Evolutionary conservation across 2,888 invertebrate species (phyloP).

Genomic region (Dicyrtoma fusca): DNA sequence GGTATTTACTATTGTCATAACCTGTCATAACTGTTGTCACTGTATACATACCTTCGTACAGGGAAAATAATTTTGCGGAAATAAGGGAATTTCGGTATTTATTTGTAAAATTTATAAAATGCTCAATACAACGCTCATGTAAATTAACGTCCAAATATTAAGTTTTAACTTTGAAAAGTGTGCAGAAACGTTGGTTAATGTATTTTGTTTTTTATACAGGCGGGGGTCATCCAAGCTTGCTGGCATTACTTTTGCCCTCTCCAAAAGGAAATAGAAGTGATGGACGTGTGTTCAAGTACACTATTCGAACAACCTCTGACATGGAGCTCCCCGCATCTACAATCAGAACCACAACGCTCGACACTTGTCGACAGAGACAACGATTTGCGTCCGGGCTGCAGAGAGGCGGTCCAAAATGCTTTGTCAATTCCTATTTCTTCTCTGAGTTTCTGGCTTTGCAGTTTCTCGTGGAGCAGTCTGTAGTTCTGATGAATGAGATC

Average conservation of each 20-base stretch:
- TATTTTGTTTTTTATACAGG: too few species aligned
- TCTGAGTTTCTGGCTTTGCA: slow-evolving; percentile 75
- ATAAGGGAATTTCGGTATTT: too few species aligned
- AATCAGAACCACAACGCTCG: slow-evolving; percentile 60
- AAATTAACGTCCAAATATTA: too few species aligned
- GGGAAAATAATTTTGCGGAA: too few species aligned
- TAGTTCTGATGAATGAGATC: background rate
- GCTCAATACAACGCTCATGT: too few species aligned
- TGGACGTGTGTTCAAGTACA: slow-evolving; percentile 64
- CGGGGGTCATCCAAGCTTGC: too few species aligned
- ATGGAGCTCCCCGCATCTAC: slow-evolving; percentile 66
- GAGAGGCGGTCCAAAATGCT: slow-evolving; percentile 63
- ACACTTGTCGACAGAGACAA: slow-evolving; percentile 42
- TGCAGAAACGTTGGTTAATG: too few species aligned
- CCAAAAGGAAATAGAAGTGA: slow-evolving; percentile 57
- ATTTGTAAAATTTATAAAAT: too few species aligned
- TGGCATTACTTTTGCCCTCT: slow-evolving; percentile 62
- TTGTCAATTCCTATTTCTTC: slow-evolving; percentile 74
- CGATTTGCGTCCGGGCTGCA: slow-evolving; percentile 64
- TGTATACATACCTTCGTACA: too few species aligned
- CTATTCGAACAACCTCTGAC: slow-evolving; percentile 74
- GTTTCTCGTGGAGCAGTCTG: slow-evolving; percentile 70
- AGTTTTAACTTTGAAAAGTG: too few species aligned
- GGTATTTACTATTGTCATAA: too few species aligned
- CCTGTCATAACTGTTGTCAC: too few species aligned